These are phyloP conservation scores for Trematomus bernacchii DNA, from an alignment of 2,797 vertebrate genomes.

Conservation along the genomic window DNA sequence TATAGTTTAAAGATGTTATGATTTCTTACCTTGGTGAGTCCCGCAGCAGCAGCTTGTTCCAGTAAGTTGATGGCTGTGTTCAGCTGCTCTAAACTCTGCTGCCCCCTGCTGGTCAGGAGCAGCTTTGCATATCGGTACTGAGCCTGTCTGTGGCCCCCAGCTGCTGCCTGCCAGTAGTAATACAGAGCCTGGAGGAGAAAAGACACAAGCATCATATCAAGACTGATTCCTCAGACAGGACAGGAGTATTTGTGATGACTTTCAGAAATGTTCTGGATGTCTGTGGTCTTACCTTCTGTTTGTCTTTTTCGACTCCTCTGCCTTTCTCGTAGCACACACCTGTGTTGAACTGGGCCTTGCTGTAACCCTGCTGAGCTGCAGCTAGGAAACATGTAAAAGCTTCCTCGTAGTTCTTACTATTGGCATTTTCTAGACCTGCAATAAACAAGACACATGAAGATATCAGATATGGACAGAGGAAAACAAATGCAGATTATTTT, in stretches of 20 bases:
- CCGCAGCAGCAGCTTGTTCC: slow-evolving; percentile 85
- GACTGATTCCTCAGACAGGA: background rate
- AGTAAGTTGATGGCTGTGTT: slow-evolving; percentile 83
- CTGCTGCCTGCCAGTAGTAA: slow-evolving; percentile 90
- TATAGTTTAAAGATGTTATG: too few relatives aligned
- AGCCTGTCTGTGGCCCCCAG: slow-evolving; percentile 87
- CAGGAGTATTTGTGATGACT: background rate
- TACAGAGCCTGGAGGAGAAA: slow-evolving; percentile 84
- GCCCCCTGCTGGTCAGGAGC: slow-evolving; percentile 82
- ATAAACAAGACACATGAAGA: background rate
- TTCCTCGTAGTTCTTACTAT: slow-evolving; percentile 72
- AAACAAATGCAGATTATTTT: background rate
- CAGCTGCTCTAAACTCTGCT: slow-evolving; percentile 63
- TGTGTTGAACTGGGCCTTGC: slow-evolving; percentile 94
- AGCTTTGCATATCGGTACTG: slow-evolving; percentile 91
- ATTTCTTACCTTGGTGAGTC: slow-evolving; percentile 87
- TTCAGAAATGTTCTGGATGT: background rate
- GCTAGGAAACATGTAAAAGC: slow-evolving; percentile 91
- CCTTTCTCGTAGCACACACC: slow-evolving; percentile 94
- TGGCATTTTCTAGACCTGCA: slow-evolving; percentile 90
- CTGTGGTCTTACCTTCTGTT: slow-evolving; percentile 83
- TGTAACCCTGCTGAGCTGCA: slow-evolving; percentile 90
- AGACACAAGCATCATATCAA: background rate
- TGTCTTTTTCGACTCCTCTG: slow-evolving; percentile 86
- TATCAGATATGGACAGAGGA: background rate